Conservation (phyloP, 2,113 vertebrate genomes). For the Puntigrus tetrazona region DNA sequence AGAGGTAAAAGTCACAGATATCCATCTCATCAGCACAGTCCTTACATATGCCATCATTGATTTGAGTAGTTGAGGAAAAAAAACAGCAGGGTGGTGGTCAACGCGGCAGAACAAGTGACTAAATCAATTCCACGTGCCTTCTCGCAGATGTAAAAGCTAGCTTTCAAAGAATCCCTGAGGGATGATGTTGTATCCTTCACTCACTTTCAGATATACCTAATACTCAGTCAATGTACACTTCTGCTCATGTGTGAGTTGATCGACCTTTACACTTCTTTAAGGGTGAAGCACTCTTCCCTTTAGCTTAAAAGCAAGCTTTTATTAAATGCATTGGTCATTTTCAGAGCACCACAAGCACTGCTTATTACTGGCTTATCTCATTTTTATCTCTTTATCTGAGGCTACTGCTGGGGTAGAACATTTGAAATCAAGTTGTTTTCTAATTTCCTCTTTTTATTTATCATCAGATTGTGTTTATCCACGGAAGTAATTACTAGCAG, state of each 20-base stretch:
- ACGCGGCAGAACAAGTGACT: slow-evolving; percentile 56
- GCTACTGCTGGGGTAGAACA: neutral
- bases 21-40: slow-evolving; percentile 14
- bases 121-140: slow-evolving; percentile 54
- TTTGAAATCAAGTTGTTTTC: slow-evolving; percentile 16
- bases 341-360: neutral
- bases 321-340: neutral
- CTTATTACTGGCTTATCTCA: neutral
- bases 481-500: neutral
- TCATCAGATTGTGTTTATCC: neutral
- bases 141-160: slow-evolving; percentile 39
- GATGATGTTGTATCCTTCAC: slow-evolving; percentile 51
- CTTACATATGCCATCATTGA: slow-evolving; percentile 58
- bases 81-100: slow-evolving; percentile 53
- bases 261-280: slow-evolving; percentile 49
- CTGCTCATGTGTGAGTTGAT: slow-evolving; percentile 50
- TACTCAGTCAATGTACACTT: slow-evolving; percentile 41
- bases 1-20: slow-evolving; percentile 29
- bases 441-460: neutral
- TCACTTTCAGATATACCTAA: slow-evolving; percentile 51
- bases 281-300: slow-evolving; percentile 48
- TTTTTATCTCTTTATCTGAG: neutral
- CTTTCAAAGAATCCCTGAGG: slow-evolving; percentile 47
- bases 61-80: slow-evolving; percentile 38
- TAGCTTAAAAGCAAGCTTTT: slow-evolving; percentile 23